Conservation (phyloP, 2,113 vertebrate species). For the Xenopus laevis region DNA sequence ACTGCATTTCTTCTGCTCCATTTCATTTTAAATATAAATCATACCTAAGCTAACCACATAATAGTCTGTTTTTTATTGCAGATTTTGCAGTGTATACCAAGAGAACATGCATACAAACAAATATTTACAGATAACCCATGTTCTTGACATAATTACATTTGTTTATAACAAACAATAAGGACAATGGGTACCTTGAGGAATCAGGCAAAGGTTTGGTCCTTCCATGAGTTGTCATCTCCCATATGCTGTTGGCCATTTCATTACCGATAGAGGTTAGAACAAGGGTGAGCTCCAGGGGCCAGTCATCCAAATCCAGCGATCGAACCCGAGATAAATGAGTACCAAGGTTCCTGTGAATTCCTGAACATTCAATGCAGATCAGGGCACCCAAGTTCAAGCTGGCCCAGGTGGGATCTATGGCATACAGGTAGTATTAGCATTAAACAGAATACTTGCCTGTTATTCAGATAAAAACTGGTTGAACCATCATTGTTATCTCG, state of each 20-base stretch:
- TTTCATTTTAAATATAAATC: too few relatives aligned
- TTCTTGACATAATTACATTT: too few relatives aligned
- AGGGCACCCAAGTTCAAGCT: constrained; percentile 90
- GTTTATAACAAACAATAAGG: background rate
- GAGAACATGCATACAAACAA: too few relatives aligned
- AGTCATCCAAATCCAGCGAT: constrained; percentile 91
- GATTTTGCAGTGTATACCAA: too few relatives aligned
- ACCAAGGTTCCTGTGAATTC: constrained; percentile 92
- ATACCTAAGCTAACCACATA: too few relatives aligned
- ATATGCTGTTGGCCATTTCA: constrained; percentile 85
- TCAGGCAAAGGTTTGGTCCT: constrained; percentile 78
- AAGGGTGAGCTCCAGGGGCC: constrained; percentile 88
- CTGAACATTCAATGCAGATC: constrained; percentile 96
- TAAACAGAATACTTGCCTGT: too few relatives aligned
- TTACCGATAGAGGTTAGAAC: constrained; percentile 91
- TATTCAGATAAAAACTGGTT: too few relatives aligned
- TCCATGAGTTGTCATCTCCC: constrained; percentile 85
- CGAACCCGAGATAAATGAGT: constrained; percentile 92
- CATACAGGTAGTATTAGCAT: background rate
- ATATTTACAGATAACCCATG: too few relatives aligned
- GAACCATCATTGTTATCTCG: too few relatives aligned
- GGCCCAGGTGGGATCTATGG: constrained; percentile 88
- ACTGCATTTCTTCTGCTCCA: too few relatives aligned
- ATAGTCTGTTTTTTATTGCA: too few relatives aligned
- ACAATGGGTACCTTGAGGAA: constrained; percentile 74